Evolutionary conservation across 2,888 invertebrate species (phyloP), one percentile per base, ranked within the genome.

Genomic region (Bursaphelenchus okinawaensis): DNA sequence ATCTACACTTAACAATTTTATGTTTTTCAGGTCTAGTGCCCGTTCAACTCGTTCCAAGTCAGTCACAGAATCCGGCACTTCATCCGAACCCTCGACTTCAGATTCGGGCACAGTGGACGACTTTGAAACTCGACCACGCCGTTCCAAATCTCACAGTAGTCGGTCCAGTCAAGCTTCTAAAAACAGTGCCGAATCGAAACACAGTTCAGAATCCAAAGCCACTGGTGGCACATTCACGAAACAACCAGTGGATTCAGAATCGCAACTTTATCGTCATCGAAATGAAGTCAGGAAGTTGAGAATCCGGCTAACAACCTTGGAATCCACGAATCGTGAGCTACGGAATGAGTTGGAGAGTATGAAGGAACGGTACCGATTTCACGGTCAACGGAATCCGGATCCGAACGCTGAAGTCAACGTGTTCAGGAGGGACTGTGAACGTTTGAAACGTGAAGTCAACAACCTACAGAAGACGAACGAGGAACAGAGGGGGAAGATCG

Each of bases 281-380:
- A 74, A 71, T 51, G 72, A 71, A 63, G 59, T 76, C 16, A 63
- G 72, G 7, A 40, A 62, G 20, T 50, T 71, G n/a, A 51, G 72
- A 27, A 59, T 62, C 51, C 29, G 71, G 51, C 27, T 75, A 28
- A 52, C 54, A 23, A 56, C 55, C 9, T 20, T 74, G 31, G 72
- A 71, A 24, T 20, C 64, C 20, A 72, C 52, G 55, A 74, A 64
- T 23, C 60, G 62, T 40, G 61, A 69, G 57, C 52, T 71, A 24
- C 50, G 58, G 28, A 65, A 60, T 20, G 71, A 71, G 52, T 51
- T 63, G 54, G 57, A 66, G 23, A 27, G 71, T 1, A 40, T 72
- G 22, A 31, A 58, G 24, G 64, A 74, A 51, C 55, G 72, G 8
- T 67, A 59, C 19, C 55, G 68, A 50, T 58, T 64, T 26, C 24